These are phyloP conservation scores for Ochotona princeps DNA, from an alignment of 2,113 vertebrate genomes.

Conservation along the genomic window DNA sequence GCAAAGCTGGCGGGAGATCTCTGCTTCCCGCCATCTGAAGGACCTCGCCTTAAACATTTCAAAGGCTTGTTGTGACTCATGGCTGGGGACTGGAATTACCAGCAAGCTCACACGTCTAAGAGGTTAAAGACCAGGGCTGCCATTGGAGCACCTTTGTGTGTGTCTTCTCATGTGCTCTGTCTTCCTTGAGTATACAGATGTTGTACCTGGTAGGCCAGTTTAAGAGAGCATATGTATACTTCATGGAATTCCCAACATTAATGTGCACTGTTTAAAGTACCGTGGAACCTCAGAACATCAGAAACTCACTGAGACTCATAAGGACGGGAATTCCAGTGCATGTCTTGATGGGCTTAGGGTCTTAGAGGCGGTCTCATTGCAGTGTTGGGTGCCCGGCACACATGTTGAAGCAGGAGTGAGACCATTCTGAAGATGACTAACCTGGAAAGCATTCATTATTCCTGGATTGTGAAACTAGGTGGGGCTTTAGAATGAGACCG, in stretches of 20 bases:
- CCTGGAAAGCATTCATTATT: slow-evolving; percentile 30
- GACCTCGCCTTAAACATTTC: not conserved
- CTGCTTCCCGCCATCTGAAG: not conserved
- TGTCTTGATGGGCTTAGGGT: not conserved
- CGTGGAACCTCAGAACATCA: not conserved
- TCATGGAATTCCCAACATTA: not conserved
- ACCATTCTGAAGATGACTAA: slow-evolving; percentile 47
- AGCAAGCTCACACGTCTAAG: not conserved
- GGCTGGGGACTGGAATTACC: not conserved
- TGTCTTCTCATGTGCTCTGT: not conserved
- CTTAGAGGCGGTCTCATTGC: not conserved
- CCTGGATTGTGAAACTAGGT: slow-evolving; percentile 35
- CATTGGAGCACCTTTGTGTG: not conserved
- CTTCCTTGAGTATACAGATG: not conserved
- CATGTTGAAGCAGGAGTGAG: not conserved
- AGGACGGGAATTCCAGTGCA: not conserved
- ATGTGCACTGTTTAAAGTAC: not conserved
- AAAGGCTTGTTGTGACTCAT: not conserved
- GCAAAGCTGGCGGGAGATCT: not conserved
- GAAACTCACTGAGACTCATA: not conserved
- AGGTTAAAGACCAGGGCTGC: not conserved
- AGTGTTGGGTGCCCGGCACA: not conserved
- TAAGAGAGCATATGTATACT: not conserved
- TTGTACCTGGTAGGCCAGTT: not conserved
- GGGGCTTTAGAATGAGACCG: not conserved